Evolutionary conservation across 1,140 invertebrate species (phyloP).

Genomic region (Drosophila virilis): DNA sequence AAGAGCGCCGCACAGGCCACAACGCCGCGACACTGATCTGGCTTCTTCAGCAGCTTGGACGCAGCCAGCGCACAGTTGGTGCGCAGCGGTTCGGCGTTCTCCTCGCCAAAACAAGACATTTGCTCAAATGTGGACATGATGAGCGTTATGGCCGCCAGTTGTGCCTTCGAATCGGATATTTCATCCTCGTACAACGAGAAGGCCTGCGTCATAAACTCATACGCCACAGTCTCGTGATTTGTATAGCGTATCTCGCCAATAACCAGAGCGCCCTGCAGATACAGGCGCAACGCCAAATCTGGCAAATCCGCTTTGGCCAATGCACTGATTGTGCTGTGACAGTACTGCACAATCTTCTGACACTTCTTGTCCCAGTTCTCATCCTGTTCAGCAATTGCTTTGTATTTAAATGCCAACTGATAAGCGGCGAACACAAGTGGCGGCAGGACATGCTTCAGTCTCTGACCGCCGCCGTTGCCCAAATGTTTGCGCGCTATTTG

Average conservation of each 20-base stretch:
- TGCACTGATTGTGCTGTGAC: conserved; percentile 96
- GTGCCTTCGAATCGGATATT: conserved; percentile 98
- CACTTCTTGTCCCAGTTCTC: conserved; percentile 99
- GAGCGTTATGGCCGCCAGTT: conserved; percentile 97
- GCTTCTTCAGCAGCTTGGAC: conserved; percentile 98
- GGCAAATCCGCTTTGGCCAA: conserved; percentile 97
- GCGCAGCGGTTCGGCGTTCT: conserved; percentile 98
- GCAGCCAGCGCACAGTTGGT: conserved; percentile 97
- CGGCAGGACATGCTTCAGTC: conserved; percentile 97
- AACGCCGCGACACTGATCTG: conserved; percentile 97
- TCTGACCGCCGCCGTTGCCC: conserved; percentile 92
- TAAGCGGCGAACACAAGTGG: conserved; percentile 98
- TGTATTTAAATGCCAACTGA: conserved; percentile 94
- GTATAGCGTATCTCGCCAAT: conserved; percentile 96
- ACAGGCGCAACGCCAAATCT: conserved; percentile 96
- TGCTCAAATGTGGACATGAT: conserved; percentile 98
- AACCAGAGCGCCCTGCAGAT: conserved; percentile 97
- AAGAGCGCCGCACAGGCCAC: conserved; percentile 97
- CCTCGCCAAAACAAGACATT: conserved; percentile 96
- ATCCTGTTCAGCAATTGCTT: conserved; percentile 91
- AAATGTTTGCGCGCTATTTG: conserved; percentile 95
- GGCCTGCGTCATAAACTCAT: conserved; percentile 99
- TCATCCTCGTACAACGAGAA: conserved; percentile 99
- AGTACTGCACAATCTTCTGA: conserved; percentile 99
- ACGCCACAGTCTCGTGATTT: conserved; percentile 97